Evolutionary conservation across 2,888 invertebrate species (phyloP).

Genomic region (Archips xylosteana): DNA sequence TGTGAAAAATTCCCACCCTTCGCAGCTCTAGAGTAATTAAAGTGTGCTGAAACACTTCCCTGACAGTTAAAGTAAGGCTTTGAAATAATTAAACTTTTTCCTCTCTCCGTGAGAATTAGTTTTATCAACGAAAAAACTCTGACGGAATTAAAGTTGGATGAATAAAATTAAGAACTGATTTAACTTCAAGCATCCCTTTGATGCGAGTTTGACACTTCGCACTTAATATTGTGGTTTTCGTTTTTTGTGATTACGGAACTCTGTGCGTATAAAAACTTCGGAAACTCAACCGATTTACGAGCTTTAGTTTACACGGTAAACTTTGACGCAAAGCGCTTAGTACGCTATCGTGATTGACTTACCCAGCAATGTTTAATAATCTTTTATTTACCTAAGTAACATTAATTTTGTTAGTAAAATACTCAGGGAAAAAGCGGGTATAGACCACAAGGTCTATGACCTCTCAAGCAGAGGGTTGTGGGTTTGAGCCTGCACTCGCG

Average conservation of each 20-base stretch:
- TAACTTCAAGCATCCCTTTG: slow-evolving; percentile 55
- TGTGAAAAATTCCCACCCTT: neutral
- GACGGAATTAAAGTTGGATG: slow-evolving; percentile 56
- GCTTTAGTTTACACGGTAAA: slow-evolving; percentile 19
- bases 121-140: slow-evolving; percentile 52
- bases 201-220: slow-evolving; percentile 54
- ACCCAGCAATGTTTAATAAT: neutral
- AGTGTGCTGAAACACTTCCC: slow-evolving; percentile 36
- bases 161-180: slow-evolving; percentile 65
- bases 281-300: slow-evolving; percentile 11
- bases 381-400: neutral
- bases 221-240: slow-evolving; percentile 48
- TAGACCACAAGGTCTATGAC: neutral
- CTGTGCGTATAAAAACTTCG: neutral
- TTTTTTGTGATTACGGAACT: neutral
- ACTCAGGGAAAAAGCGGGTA: too few species aligned
- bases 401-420: too few species aligned
- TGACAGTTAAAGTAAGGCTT: slow-evolving; percentile 36
- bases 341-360: neutral
- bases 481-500: too few species aligned
- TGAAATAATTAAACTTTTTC: slow-evolving; percentile 43
- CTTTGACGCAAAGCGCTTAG: slow-evolving; percentile 3
- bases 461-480: too few species aligned
- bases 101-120: slow-evolving; percentile 45
- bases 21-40: slow-evolving; percentile 29